Evolutionary conservation across 1,140 invertebrate genomes (phyloP).

Genomic region (Kradibia gibbosae): DNA sequence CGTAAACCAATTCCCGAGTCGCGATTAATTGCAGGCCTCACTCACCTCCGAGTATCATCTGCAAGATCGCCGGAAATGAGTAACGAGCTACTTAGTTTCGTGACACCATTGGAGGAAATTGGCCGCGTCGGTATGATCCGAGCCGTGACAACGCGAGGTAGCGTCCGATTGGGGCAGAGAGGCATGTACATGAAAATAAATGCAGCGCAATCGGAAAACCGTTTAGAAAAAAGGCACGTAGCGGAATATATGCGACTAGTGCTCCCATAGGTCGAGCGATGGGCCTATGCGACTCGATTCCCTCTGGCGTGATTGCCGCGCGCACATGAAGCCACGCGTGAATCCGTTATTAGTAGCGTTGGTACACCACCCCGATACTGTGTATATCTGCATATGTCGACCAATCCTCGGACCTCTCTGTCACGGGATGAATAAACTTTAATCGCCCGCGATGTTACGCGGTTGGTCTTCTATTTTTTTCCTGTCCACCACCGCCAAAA

Average conservation of each 20-base stretch:
- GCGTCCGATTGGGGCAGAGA: no score
- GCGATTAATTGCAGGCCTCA: no score
- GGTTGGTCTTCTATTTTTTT: slow-evolving; percentile 13
- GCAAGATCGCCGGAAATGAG: not conserved
- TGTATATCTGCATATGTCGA: not conserved
- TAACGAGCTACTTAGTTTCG: not conserved
- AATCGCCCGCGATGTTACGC: not conserved
- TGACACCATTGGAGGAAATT: not conserved
- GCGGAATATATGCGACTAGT: no score
- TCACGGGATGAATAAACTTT: slow-evolving; percentile 26
- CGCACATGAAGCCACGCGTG: slow-evolving; percentile 64
- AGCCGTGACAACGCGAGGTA: not conserved
- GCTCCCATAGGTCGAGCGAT: no score
- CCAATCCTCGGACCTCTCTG: not conserved
- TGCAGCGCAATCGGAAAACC: not conserved
- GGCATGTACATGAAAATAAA: not conserved
- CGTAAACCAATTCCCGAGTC: no score
- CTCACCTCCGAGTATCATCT: no score
- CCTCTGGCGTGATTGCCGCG: slow-evolving; percentile 30
- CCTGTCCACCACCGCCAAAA: not conserved
- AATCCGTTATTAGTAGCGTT: slow-evolving; percentile 69
- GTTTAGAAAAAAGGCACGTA: not conserved
- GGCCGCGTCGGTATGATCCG: no score
- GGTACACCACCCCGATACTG: not conserved
- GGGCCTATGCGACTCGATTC: no score